These are phyloP conservation scores for Chaenogobius annularis DNA, from an alignment of 2,113 vertebrate genomes.

Conservation along the genomic window DNA sequence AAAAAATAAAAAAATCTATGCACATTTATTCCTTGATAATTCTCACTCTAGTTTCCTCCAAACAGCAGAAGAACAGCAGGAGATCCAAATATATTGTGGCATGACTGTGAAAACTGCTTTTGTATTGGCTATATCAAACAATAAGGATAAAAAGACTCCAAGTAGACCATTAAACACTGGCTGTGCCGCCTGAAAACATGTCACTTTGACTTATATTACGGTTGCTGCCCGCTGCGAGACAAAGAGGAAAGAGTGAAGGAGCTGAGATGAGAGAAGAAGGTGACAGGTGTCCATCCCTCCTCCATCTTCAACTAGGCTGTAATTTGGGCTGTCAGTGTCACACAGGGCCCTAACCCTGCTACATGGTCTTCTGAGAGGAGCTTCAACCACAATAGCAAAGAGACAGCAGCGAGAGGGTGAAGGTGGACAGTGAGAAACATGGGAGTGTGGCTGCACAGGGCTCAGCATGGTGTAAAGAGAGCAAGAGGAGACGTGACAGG, in stretches of 20 bases:
- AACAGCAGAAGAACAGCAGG: conserved; percentile 39
- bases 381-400: conserved; percentile 52
- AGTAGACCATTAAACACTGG: conserved; percentile 35
- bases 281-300: conserved; percentile 72
- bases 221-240: conserved; percentile 28
- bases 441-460: conserved; percentile 11
- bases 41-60: conserved; percentile 30
- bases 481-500: conserved; percentile 46
- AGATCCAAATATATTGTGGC: background rate
- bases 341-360: conserved; percentile 43
- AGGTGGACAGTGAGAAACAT: conserved; percentile 42
- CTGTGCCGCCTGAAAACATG: conserved; percentile 26
- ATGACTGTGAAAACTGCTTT: conserved; percentile 44
- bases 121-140: conserved; percentile 27
- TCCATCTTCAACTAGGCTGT: conserved; percentile 61
- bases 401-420: conserved; percentile 43
- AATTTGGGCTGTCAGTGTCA: conserved; percentile 75
- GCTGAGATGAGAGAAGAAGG: conserved; percentile 50
- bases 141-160: conserved; percentile 20
- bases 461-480: conserved; percentile 31
- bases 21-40: conserved; percentile 21
- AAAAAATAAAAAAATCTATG: conserved; percentile 9
- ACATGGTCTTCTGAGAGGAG: conserved; percentile 61
- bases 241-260: conserved; percentile 16
- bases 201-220: conserved; percentile 56